Percentiles rank a stretch among this genome's conserved stretches.
These are phyloP conservation scores for Paracentrotus lividus DNA, from an alignment of 53 echinoderm and acorn worm species.

Conservation along the genomic window DNA sequence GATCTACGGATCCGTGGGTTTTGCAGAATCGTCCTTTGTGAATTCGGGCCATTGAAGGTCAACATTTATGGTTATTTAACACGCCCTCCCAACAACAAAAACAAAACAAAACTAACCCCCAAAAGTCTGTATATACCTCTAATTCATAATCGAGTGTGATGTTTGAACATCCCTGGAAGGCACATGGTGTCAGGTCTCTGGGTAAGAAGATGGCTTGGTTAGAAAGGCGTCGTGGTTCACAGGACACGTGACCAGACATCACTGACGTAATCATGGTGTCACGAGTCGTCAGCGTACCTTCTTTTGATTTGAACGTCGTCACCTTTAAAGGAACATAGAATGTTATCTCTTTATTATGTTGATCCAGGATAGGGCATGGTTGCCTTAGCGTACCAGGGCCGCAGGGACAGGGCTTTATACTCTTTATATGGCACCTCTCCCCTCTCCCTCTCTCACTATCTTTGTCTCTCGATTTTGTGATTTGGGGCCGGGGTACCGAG, in stretches of 20 bases:
- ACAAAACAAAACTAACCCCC: too few species aligned
- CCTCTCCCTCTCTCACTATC: neutral
- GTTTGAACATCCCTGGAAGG: slow-evolving; percentile 68
- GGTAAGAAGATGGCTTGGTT: slow-evolving; percentile 69
- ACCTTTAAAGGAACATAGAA: slow-evolving; percentile 41
- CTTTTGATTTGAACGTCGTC: slow-evolving; percentile 56
- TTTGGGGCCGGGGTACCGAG: too few species aligned
- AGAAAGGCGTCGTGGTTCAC: slow-evolving; percentile 59
- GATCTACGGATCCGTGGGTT: too few species aligned
- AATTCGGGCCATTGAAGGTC: too few species aligned
- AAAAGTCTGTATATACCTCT: slow-evolving; percentile 56
- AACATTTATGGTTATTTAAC: too few species aligned
- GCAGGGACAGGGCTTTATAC: too few species aligned
- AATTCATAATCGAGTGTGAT: slow-evolving; percentile 61
- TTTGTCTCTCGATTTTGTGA: neutral
- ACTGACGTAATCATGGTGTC: slow-evolving; percentile 63
- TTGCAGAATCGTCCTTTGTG: too few species aligned
- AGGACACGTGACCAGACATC: slow-evolving; percentile 64
- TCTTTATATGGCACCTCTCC: too few species aligned
- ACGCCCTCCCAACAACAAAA: too few species aligned
- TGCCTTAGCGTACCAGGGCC: too few species aligned
- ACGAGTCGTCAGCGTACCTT: slow-evolving; percentile 39
- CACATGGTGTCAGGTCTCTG: slow-evolving; percentile 61
- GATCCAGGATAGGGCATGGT: too few species aligned
- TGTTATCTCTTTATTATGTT: too few species aligned